Evolutionary conservation across 1,140 invertebrate species (phyloP), one percentile per base, ranked within the genome.

Genomic region (Neodiprion lecontei): DNA sequence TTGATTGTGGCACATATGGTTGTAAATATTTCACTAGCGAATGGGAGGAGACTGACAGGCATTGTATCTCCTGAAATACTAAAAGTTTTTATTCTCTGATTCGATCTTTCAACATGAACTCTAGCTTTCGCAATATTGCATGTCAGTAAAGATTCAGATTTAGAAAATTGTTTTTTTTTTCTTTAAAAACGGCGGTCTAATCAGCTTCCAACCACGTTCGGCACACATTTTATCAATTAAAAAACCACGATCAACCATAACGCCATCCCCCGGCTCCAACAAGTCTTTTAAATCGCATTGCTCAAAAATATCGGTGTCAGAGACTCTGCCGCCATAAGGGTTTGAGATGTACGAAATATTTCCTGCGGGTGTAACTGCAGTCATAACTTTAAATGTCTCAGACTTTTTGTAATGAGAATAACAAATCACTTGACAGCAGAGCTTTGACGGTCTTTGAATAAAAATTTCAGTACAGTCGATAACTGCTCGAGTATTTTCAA

Each of bases 371-470:
- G 81, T 76, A 67, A 88, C 80, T 8, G 81, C 82, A 28, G 85
- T 82, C 70, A 88, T 77, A 40, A 81, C 72, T 78, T 87, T 88
- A n/a, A 77, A 74, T 10, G 84, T 88, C 70, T 78, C 75, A 21
- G 74, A 72, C 50, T 79, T 72, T 79, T 85, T 84, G 70, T 84
- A 83, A 65, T 79, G 74, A 1, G 81, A 84, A 74, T 79, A 83
- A 17, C 80, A 81, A 48, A 70, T 71, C 48, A 80, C 53, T 73
- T 77, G 70, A 47, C 78, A 79, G 49, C 77, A 74, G 17, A 78
- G 70, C 69, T 77, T 80, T 67, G 77, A 76, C 21, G 77, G 74
- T 48, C 50, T 75, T 69, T 82, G 61, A n/a, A 82, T 74, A n/a
- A 61, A 68, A 17, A 81, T 4, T 77, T 78, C 79, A 21, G 75